phyloP scores from a whole-genome alignment of 2,888 invertebrate genomes.

The Odontocolon sp. region DNA sequence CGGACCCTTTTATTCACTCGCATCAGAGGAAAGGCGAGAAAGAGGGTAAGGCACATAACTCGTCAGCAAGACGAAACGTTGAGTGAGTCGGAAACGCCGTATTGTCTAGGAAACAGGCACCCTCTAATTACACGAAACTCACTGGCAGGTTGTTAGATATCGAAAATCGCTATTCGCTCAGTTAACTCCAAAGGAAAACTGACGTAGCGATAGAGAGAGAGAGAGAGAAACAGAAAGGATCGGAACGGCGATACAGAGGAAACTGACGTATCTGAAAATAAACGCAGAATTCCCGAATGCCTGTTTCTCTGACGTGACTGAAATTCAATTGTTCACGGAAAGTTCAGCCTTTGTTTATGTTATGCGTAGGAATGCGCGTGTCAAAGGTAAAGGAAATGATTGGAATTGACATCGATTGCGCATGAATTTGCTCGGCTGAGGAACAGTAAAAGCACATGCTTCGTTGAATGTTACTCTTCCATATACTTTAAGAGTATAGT shows the following conservation, averaged over 20 bases:
- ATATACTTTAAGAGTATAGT: no score
- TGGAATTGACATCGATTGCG: background rate
- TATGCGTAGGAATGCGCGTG: background rate
- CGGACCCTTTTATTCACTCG: constrained; percentile 6
- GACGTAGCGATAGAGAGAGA: background rate
- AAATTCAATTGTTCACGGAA: background rate
- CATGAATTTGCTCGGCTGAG: background rate
- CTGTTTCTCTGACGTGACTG: background rate
- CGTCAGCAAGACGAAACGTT: constrained; percentile 12
- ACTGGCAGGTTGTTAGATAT: constrained; percentile 38
- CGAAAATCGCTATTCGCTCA: constrained; percentile 36
- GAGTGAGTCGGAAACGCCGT: constrained; percentile 4
- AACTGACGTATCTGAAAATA: background rate
- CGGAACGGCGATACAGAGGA: background rate
- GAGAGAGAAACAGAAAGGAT: background rate
- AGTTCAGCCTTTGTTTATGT: background rate
- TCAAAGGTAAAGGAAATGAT: background rate
- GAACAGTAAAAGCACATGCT: no score
- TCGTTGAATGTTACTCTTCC: no score
- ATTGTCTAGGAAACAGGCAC: background rate
- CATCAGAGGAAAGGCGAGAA: constrained; percentile 1
- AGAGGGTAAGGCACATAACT: constrained; percentile 2
- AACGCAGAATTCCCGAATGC: background rate
- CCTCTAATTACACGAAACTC: constrained; percentile 35
- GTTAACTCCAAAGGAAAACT: constrained; percentile 9